These are phyloP conservation scores for Dolichotis patagonum DNA, from an alignment of 2,113 vertebrate species.

Conservation along the genomic window DNA sequence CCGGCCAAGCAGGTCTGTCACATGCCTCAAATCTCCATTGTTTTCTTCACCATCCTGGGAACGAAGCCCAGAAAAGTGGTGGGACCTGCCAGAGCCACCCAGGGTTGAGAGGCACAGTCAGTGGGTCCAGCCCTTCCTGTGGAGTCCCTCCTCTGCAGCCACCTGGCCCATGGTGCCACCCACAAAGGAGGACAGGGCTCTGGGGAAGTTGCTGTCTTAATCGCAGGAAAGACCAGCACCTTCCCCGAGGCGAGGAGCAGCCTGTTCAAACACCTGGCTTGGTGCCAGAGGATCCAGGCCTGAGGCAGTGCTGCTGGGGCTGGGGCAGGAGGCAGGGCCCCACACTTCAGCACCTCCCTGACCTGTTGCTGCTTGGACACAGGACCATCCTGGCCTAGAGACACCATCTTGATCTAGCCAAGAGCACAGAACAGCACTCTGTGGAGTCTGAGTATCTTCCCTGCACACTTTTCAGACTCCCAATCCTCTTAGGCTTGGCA, in stretches of 20 bases:
- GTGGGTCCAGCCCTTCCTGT: background rate
- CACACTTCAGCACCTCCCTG: background rate
- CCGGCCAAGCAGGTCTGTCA: background rate
- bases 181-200: background rate
- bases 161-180: background rate
- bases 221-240: background rate
- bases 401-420: background rate
- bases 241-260: background rate
- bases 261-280: conserved; percentile 4
- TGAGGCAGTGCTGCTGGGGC: background rate
- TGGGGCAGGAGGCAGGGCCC: background rate
- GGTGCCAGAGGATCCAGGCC: background rate
- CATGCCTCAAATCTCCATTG: background rate
- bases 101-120: too few relatives aligned
- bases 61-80: background rate
- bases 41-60: background rate
- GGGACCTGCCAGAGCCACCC: background rate
- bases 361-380: conserved; percentile 35
- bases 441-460: background rate
- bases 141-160: background rate
- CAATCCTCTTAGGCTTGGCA: background rate
- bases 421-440: background rate
- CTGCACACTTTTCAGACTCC: background rate
- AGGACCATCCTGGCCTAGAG: background rate
- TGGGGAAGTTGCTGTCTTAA: conserved; percentile 39